Evolutionary conservation across 30 jellyfish, hydroid and myxozoan species (phyloP).

Genomic region (Hydractinia symbiolongicarpus): DNA sequence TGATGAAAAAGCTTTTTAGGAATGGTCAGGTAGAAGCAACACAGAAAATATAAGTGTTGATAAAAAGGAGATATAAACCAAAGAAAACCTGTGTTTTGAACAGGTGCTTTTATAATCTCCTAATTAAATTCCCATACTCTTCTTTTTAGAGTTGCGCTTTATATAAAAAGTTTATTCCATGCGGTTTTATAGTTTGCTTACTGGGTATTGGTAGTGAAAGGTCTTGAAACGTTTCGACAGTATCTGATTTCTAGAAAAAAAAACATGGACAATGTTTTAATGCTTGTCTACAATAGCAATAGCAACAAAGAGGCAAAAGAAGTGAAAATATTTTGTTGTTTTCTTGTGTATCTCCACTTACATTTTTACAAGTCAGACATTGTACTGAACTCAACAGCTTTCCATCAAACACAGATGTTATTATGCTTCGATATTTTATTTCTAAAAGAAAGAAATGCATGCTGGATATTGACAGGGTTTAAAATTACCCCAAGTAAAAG

Average conservation of each 20-base stretch:
- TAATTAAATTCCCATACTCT: not conserved
- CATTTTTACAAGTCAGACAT: slow-evolving; percentile 83
- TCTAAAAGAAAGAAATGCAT: slow-evolving; percentile 14
- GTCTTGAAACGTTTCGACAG: slow-evolving; percentile 88
- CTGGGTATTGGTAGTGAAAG: slow-evolving; percentile 94
- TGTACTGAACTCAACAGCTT: slow-evolving; percentile 76
- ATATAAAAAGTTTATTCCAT: not conserved
- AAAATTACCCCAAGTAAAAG: too few relatives aligned
- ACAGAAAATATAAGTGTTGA: not conserved
- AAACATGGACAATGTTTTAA: not conserved
- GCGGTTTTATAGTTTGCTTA: not conserved
- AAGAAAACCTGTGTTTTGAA: not conserved
- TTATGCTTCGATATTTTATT: slow-evolving; percentile 56
- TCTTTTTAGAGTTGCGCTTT: not conserved
- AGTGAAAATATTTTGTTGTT: not conserved
- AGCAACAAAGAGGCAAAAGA: not conserved
- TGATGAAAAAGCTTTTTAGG: not conserved
- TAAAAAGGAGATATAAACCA: not conserved
- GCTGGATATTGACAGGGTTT: too few relatives aligned
- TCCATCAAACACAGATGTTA: slow-evolving; percentile 82
- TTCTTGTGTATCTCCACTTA: slow-evolving; percentile 5
- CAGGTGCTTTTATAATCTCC: not conserved
- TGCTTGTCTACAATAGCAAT: not conserved
- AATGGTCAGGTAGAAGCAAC: not conserved
- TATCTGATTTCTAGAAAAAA: slow-evolving; percentile 58